Evolutionary conservation across 2,797 vertebrate genomes (phyloP), one percentile per base, ranked within the genome.

Genomic region (Pseudomugil tenellus): DNA sequence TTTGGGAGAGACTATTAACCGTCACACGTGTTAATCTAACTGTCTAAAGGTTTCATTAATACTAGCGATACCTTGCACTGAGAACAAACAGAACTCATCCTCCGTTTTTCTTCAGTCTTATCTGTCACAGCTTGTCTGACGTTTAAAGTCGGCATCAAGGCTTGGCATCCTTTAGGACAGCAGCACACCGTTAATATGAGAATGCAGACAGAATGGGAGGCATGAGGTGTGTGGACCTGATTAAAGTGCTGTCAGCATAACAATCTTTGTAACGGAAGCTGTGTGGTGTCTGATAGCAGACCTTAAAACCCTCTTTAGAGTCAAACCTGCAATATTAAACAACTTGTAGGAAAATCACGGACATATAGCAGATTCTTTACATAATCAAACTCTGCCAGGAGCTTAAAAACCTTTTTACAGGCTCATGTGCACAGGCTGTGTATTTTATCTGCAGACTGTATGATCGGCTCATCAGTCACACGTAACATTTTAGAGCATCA

Each of bases 161-260:
- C n/a, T 17, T 19, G 29, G 41, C 31, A 35, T 31, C 28, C 63
- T 70, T 70, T 39, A 21, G 26, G 37, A 16, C 41, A 8, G 52
- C 8, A 67, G 23, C 52, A 59, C 31, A 48, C 6, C 48, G 6
- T 58, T 60, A 67, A 64, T 64, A 71, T n/a, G 26, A 58, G 48
- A 64, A 70, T 39, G 77, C 37, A 63, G 32, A 51, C 39, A 21
- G 69, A 23, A 49, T 19, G 55, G 63, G 37, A 74, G 26, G 32
- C 49, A 67, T 52, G 41, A 53, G 58, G 55, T 67, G 74, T 63
- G 48, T 66, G 71, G 67, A 77, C 59, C 67, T 79, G 83, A 84
- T 84, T 76, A 70, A 78, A 84, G 77, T 67, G 72, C 60, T 32
- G 63, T 74, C 87, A 85, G 66, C 23, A 41, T 73, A 77, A 86